phyloP scores from a whole-genome alignment of 2,113 vertebrate genomes.

The Oryzias curvinotus region DNA sequence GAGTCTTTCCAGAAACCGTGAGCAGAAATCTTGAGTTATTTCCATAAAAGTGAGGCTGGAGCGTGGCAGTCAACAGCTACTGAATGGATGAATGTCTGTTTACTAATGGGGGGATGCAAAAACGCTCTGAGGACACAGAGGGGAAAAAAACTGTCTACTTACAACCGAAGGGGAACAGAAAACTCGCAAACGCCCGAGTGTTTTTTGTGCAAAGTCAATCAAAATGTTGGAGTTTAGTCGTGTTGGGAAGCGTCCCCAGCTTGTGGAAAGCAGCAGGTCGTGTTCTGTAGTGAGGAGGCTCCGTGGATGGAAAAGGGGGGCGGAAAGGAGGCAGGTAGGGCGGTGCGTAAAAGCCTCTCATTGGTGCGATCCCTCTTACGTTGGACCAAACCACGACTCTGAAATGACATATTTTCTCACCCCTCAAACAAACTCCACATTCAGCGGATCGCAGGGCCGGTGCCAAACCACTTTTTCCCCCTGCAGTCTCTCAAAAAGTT shows the following conservation, averaged over 20 bases:
- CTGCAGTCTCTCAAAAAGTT: conserved; percentile 64
- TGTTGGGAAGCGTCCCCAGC: conserved; percentile 63
- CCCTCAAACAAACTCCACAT: conserved; percentile 76
- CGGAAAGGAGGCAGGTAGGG: conserved; percentile 65
- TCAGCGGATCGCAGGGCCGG: conserved; percentile 66
- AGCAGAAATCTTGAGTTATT: conserved; percentile 3
- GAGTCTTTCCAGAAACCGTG: not conserved
- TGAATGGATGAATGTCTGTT: conserved; percentile 54
- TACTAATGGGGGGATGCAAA: conserved; percentile 38
- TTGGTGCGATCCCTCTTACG: conserved; percentile 70
- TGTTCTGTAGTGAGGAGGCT: conserved; percentile 50
- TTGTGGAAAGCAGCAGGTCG: conserved; percentile 62
- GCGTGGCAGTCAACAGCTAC: conserved; percentile 11
- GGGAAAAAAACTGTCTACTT: conserved; percentile 57
- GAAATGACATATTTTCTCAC: conserved; percentile 75
- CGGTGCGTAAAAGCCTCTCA: conserved; percentile 58
- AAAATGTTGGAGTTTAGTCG: conserved; percentile 55
- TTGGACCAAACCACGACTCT: conserved; percentile 73
- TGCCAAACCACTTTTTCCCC: conserved; percentile 67
- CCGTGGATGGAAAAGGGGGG: conserved; percentile 63
- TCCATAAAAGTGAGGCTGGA: conserved; percentile 2
- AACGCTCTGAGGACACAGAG: conserved; percentile 3
- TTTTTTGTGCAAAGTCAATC: conserved; percentile 22
- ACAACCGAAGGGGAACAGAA: conserved; percentile 45
- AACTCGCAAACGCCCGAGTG: conserved; percentile 26